Evolutionary conservation across 2,888 invertebrate species (phyloP), one percentile per base, ranked within the genome.

Genomic region (Diogma glabrata): DNA sequence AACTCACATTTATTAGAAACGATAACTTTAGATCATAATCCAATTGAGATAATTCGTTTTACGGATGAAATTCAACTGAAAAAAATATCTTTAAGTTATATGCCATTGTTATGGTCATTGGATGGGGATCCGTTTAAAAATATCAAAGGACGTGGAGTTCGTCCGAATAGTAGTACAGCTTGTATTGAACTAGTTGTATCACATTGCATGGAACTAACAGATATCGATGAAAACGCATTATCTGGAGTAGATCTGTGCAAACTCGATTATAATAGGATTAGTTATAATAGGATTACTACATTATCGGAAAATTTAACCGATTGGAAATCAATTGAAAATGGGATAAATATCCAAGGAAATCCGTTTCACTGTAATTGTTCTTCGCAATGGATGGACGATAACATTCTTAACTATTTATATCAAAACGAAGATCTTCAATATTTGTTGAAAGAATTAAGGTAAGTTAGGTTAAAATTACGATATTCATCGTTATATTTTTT

Each of bases 201-300:
- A 10, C 19, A 50, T 28, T 52, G 50, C 40, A 47, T 38, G 23
- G 12, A 50, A 40, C 30, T 50, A n/a, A 30, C 3, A 19, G 20
- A 17, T 16, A 52, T 50, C 14, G 46, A 50, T 26, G n/a, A n/a
- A 17, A 20, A 46, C 12, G 36, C 49, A 12, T 47, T 52, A 7
- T 8, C 7, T 12, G 43, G 46, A 20, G 17, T 52, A 20, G 24
- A 36, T 49, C 36, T 52, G 8, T 52, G 51, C 20, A 47, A 47
- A 40, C 33, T 56, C 10, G 54, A 56, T 47, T n/a, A n/a, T n/a
- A n/a, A n/a, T n/a, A n/a, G n/a, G n/a, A 45, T 56, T 19, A 56
- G 56, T 23, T 50, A 54, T 17, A 56, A 56, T 52, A 43, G 52
- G 24, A 46, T 53, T 17, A 52, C 48, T 8, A 26, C 53, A n/a